phyloP scores from a whole-genome alignment of 2,113 vertebrate species.

The Elaphurus davidianus region DNA sequence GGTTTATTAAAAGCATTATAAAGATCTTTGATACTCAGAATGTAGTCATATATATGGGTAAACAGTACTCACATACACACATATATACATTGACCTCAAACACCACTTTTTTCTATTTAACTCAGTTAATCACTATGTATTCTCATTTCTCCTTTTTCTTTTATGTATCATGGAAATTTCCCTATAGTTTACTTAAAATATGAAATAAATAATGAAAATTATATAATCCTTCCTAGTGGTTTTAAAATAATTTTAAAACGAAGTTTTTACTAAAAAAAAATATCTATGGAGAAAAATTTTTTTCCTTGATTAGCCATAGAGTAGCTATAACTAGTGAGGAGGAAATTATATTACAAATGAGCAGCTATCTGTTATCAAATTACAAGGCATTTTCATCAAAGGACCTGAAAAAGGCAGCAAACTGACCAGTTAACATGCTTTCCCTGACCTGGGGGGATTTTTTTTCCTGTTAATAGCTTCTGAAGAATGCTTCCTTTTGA shows the following conservation, averaged over 20 bases:
- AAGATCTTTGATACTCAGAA: not conserved
- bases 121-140: not conserved
- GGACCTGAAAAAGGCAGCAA: conserved; percentile 66
- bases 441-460: conserved; percentile 73
- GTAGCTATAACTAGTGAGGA: conserved; percentile 68
- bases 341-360: conserved; percentile 77
- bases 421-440: conserved; percentile 77
- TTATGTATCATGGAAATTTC: not conserved
- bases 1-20: not conserved
- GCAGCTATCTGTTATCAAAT: conserved; percentile 80
- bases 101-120: not conserved
- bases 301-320: conserved; percentile 68
- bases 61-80: not conserved
- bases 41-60: not conserved
- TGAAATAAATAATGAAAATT: not conserved
- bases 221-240: not conserved
- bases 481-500: conserved; percentile 84
- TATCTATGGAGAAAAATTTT: not conserved
- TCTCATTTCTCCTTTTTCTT: not conserved
- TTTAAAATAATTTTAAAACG: not conserved
- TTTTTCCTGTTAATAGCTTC: conserved; percentile 80
- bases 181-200: not conserved
- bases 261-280: not conserved
- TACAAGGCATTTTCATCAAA: conserved; percentile 82
- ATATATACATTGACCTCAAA: not conserved